Conservation (phyloP, 2,113 vertebrate species). For the Pituophis catenifer region DNA sequence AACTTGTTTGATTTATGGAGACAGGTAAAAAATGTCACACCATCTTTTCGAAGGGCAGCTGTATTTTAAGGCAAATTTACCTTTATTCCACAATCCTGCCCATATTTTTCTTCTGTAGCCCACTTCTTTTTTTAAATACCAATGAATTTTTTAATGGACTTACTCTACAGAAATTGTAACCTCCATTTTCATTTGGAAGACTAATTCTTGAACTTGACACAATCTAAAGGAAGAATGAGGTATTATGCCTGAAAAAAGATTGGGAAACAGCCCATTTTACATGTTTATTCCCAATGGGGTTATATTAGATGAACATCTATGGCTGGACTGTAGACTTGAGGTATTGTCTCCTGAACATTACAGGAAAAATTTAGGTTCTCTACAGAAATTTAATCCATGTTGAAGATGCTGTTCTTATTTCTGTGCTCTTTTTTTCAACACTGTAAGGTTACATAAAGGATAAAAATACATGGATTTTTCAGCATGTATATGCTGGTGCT, state of each 20-base stretch:
- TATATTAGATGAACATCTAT: not conserved
- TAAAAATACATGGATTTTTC: not conserved
- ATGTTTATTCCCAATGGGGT: conserved; percentile 1
- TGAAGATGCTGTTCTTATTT: not conserved
- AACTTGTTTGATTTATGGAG: not conserved
- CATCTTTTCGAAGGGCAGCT: not conserved
- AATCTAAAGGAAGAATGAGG: not conserved
- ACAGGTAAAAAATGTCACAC: not conserved
- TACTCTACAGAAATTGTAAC: not conserved
- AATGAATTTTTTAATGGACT: not conserved
- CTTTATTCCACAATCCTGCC: not conserved
- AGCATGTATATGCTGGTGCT: not conserved
- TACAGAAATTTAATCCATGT: not conserved
- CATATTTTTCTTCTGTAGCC: not conserved
- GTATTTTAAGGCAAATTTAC: not conserved
- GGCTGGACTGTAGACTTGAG: not conserved
- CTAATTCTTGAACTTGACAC: not conserved
- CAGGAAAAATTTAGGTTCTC: not conserved
- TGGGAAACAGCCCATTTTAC: not conserved
- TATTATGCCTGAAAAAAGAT: not conserved
- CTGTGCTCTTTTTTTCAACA: not conserved
- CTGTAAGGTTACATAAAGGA: not conserved
- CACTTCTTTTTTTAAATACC: not conserved
- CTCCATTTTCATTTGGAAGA: not conserved
- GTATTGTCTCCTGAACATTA: not conserved